phyloP scores from a whole-genome alignment of 2,888 invertebrate genomes.

The Drosophila siamana region DNA sequence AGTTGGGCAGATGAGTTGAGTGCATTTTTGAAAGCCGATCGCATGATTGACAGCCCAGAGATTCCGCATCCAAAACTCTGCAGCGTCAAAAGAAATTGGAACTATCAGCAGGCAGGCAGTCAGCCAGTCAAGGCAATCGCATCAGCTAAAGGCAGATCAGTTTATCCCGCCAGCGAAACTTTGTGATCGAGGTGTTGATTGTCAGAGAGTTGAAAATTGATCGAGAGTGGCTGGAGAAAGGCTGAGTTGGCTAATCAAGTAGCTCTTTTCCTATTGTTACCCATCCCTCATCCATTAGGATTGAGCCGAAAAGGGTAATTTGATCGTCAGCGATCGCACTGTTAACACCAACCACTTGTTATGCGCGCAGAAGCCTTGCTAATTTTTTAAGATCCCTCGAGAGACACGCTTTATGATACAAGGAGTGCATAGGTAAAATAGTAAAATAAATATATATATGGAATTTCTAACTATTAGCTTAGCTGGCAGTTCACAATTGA shows the following conservation, averaged over 20 bases:
- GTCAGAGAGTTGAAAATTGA: slow-evolving; percentile 37
- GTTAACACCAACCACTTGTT: slow-evolving; percentile 22
- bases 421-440: too few relatives aligned
- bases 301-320: slow-evolving; percentile 18
- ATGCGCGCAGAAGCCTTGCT: slow-evolving; percentile 5
- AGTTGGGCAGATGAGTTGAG: slow-evolving; percentile 66
- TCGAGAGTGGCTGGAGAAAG: background rate
- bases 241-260: slow-evolving; percentile 32
- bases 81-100: slow-evolving; percentile 51
- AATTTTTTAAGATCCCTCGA: background rate
- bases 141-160: slow-evolving; percentile 31
- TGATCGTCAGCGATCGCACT: slow-evolving; percentile 27
- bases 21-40: slow-evolving; percentile 63
- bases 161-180: slow-evolving; percentile 38
- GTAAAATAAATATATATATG: background rate
- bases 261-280: slow-evolving; percentile 38
- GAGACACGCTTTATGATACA: background rate
- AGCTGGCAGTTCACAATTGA: too few relatives aligned
- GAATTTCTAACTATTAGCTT: too few relatives aligned
- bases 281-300: slow-evolving; percentile 25
- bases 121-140: slow-evolving; percentile 6
- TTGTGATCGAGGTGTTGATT: slow-evolving; percentile 56
- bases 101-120: slow-evolving; percentile 43
- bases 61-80: slow-evolving; percentile 1
- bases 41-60: slow-evolving; percentile 51